Evolutionary conservation across 2,113 vertebrate species (phyloP), one percentile per base, ranked within the genome.

Genomic region (Callochromis pleurospilus): DNA sequence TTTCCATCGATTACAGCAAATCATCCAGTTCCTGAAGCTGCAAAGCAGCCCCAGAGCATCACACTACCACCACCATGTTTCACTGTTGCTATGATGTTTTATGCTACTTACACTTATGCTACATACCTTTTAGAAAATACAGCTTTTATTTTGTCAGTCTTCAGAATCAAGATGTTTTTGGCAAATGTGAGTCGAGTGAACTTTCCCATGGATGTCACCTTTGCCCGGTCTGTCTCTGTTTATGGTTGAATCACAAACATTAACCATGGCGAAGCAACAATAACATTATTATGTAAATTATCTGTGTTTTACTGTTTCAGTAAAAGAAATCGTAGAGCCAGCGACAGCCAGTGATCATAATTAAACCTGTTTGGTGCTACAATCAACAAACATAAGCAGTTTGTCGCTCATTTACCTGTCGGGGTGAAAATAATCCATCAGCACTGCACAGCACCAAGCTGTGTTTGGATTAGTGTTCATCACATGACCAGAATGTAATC

Each of bases 91-190:
- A 10, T 60, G 29, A 19, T 6, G 56, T 60, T 56, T 19, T 10
- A 60, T 10, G 29, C 29, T 17, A 60, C 14, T 7, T 7, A 31
- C 31, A 31, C 31, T 31, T 31, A 31, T 7, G 33, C 1, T 33
- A 17, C 26, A 31, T 9, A 60, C 14, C 29, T 2, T 60, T 19
- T 17, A 60, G 29, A 36, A 62, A 19, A 62, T 19, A 62, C 29
- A 36, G 9, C 9, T 62, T 62, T 62, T 62, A 0, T 36, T 33
- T 33, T 33, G 15, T 36, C 2, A 33, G 58, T 6, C 29, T 1
- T 33, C 29, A 60, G 29, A 60, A 33, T 60, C 3, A 0, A 60
- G 29, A 60, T 60, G 56, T 60, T 60, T 60, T 60, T 60, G 14
- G 56, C 56, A 60, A 31, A 17, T 60, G 56, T 60, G 56, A 60